Percentiles rank a stretch among this genome's conserved stretches.
These are phyloP conservation scores for Motacilla tschutschensis DNA, from an alignment of 2,113 vertebrate species.

Conservation along the genomic window DNA sequence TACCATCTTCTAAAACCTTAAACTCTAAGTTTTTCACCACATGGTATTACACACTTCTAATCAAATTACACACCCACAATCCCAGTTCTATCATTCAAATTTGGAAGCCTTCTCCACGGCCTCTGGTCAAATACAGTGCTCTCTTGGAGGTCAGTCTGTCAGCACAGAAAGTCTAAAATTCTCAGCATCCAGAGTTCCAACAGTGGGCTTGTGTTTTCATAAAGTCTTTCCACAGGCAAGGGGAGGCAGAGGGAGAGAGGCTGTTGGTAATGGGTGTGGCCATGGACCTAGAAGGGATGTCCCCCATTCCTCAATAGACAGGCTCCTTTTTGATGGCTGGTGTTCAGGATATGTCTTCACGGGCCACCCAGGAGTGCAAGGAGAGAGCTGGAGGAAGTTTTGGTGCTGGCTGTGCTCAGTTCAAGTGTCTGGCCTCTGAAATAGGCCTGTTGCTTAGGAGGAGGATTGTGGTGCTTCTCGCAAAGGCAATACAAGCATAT, in stretches of 20 bases:
- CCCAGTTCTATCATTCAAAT: not conserved
- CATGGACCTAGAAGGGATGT: not conserved
- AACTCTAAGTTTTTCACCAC: not conserved
- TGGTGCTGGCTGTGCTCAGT: not conserved
- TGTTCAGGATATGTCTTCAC: not conserved
- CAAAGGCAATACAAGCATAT: not conserved
- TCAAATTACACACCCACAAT: not conserved
- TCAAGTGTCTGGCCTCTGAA: not conserved
- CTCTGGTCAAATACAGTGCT: not conserved
- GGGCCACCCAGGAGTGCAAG: not conserved
- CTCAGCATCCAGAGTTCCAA: not conserved
- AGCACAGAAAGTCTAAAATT: not conserved
- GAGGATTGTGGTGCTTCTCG: not conserved
- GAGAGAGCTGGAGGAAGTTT: not conserved
- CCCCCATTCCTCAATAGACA: not conserved
- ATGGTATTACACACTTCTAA: not conserved
- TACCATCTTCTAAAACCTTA: not conserved
- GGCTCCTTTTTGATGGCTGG: not conserved
- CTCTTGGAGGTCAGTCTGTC: not conserved
- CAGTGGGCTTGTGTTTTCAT: not conserved
- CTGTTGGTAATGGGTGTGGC: not conserved
- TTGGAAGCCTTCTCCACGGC: not conserved
- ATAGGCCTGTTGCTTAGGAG: not conserved
- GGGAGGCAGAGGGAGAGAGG: not conserved
- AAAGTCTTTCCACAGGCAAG: not conserved